These are phyloP conservation scores for Cryptus armator DNA, from an alignment of 2,888 invertebrate genomes.

Conservation along the genomic window DNA sequence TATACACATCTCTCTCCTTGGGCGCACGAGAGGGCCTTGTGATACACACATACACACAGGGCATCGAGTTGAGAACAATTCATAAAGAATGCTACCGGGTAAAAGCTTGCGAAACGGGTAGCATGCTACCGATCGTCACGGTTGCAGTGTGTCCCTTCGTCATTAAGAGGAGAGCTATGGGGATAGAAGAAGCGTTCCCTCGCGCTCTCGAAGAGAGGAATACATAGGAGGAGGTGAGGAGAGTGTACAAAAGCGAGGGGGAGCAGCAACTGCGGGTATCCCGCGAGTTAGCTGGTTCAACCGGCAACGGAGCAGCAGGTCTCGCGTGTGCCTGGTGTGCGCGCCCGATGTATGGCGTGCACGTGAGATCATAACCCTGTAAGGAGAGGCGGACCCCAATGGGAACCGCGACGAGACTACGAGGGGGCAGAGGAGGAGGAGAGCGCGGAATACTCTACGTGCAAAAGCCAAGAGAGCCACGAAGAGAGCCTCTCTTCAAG, in stretches of 20 bases:
- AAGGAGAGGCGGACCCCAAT: constrained; percentile 71
- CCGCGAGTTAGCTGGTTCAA: constrained; percentile 58
- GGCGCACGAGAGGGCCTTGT: constrained; percentile 35
- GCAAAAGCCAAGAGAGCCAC: neutral
- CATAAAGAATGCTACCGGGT: constrained; percentile 67
- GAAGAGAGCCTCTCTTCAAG: constrained; percentile 17
- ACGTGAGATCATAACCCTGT: constrained; percentile 73
- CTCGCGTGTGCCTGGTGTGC: constrained; percentile 62
- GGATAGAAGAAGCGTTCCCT: constrained; percentile 22
- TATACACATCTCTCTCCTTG: constrained; percentile 4
- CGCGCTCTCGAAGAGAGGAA: constrained; percentile 14
- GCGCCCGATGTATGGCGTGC: constrained; percentile 68
- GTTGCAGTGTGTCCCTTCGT: constrained; percentile 61
- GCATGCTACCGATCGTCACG: constrained; percentile 66
- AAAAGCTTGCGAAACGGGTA: constrained; percentile 64
- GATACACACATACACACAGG: neutral
- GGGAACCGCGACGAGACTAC: constrained; percentile 63
- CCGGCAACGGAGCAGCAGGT: constrained; percentile 56
- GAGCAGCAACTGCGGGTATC: constrained; percentile 46
- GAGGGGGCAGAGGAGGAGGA: constrained; percentile 12
- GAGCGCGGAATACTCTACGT: constrained; percentile 25
- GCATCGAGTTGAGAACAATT: constrained; percentile 64
- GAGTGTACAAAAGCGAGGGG: constrained; percentile 17
- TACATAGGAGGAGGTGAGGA: neutral
- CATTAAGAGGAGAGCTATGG: constrained; percentile 64